Percentiles rank a stretch among this genome's conserved stretches.
phyloP scores from a whole-genome alignment of 2,888 invertebrate species.

The Leucophenga montana region DNA sequence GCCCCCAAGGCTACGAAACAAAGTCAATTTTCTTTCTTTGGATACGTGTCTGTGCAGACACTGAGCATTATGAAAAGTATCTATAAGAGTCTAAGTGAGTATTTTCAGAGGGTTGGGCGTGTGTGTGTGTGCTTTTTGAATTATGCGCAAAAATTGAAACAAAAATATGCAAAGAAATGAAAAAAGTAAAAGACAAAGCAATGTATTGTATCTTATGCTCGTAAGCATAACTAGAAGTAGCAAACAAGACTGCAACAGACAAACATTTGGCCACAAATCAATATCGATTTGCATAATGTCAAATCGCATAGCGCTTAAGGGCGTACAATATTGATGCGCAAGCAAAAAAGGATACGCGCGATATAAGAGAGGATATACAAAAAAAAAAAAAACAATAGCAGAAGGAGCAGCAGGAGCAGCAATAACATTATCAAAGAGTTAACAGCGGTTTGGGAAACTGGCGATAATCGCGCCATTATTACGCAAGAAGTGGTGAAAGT shows the following conservation, averaged over 20 bases:
- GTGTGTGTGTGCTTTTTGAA: slow-evolving; percentile 5
- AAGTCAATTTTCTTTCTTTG: slow-evolving; percentile 8
- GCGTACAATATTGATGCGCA: slow-evolving; percentile 21
- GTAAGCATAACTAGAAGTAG: no score
- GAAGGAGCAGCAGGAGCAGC: no score
- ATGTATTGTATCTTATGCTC: not conserved
- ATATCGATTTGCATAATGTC: slow-evolving; percentile 48
- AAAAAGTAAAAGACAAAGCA: not conserved
- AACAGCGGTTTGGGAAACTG: not conserved
- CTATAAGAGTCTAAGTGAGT: slow-evolving; percentile 46
- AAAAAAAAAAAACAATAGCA: slow-evolving; percentile 14
- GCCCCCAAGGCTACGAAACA: slow-evolving; percentile 16
- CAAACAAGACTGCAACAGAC: slow-evolving; percentile 29
- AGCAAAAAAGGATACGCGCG: slow-evolving; percentile 6
- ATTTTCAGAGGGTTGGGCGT: no score
- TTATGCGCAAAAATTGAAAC: slow-evolving; percentile 15
- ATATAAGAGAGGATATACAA: slow-evolving; percentile 7
- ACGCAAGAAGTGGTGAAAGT: slow-evolving; percentile 7
- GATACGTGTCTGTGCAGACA: slow-evolving; percentile 2
- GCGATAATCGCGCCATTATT: slow-evolving; percentile 3
- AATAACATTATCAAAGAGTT: slow-evolving; percentile 35
- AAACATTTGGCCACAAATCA: slow-evolving; percentile 44
- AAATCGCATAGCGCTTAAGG: slow-evolving; percentile 27
- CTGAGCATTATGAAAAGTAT: not conserved
- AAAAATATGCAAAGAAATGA: slow-evolving; percentile 34